A percentile compares a stretch with the other conserved stretches of the same genome.
Evolutionary conservation across 2,888 invertebrate species (phyloP).

Genomic region (Diabrotica balteata): DNA sequence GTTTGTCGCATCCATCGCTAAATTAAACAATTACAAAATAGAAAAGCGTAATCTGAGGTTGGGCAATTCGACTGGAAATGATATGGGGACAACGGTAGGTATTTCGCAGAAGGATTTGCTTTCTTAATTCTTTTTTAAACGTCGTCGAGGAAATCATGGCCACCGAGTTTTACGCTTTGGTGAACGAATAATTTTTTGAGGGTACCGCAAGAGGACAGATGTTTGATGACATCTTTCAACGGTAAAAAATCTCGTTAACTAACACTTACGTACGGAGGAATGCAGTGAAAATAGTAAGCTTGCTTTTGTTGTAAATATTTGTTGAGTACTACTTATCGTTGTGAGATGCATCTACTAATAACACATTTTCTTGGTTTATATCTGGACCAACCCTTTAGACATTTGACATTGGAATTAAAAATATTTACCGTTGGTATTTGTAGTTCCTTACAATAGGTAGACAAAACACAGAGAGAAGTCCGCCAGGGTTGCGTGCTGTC

Average conservation of each 20-base stretch:
- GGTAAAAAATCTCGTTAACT: neutral
- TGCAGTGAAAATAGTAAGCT: too few species aligned
- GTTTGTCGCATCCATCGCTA: constrained; percentile 46
- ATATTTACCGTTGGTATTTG: too few species aligned
- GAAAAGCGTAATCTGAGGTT: constrained; percentile 45
- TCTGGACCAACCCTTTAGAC: too few species aligned
- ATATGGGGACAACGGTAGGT: constrained; percentile 35
- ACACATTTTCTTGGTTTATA: too few species aligned
- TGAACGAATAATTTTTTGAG: constrained; percentile 22
- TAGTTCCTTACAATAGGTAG: too few species aligned
- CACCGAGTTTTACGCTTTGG: constrained; percentile 27
- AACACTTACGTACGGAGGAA: too few species aligned
- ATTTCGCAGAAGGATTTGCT: constrained; percentile 28
- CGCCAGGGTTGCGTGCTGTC: too few species aligned
- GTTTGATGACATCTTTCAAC: constrained; percentile 13
- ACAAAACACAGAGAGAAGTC: too few species aligned
- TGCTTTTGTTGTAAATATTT: too few species aligned
- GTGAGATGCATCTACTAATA: too few species aligned
- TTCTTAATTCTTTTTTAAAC: constrained; percentile 37
- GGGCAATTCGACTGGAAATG: constrained; percentile 44
- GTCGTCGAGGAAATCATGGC: constrained; percentile 30
- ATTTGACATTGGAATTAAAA: too few species aligned
- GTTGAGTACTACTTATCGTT: too few species aligned
- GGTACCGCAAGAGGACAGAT: constrained; percentile 14
- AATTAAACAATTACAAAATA: constrained; percentile 55